These are phyloP conservation scores for Epizoanthus stellaris DNA, from an alignment of 92 coral and sea anemone genomes.

Conservation along the genomic window DNA sequence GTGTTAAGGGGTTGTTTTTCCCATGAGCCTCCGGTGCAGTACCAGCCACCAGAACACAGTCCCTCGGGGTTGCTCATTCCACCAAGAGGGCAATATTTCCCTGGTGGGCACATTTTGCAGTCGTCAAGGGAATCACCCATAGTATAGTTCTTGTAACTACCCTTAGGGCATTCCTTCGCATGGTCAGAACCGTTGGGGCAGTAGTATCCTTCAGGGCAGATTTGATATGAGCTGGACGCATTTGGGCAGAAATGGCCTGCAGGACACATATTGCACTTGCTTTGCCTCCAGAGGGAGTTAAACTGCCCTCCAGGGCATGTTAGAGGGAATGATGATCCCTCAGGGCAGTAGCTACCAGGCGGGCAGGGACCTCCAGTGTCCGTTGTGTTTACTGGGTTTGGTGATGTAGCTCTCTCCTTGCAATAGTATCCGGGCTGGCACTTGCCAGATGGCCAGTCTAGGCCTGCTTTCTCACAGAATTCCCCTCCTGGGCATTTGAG, in stretches of 20 bases:
- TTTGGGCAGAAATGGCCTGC: constrained; percentile 95
- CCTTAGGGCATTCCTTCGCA: constrained; percentile 88
- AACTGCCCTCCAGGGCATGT: constrained; percentile 90
- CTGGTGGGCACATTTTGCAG: constrained; percentile 97
- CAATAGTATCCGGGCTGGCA: constrained; percentile 96
- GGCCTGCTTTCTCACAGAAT: constrained; percentile 85
- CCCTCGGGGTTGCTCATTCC: constrained; percentile 88
- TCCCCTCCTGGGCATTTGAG: constrained; percentile 86
- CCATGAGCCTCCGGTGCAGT: constrained; percentile 99
- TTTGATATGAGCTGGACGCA: constrained; percentile 82
- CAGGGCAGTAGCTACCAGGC: constrained; percentile 88
- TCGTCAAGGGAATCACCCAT: constrained; percentile 74
- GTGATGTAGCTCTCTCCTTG: constrained; percentile 63
- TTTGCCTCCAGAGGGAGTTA: constrained; percentile 88
- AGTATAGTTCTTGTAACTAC: constrained; percentile 94
- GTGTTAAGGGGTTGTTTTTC: constrained; percentile 83
- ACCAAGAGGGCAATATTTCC: constrained; percentile 80
- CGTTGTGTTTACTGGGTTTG: constrained; percentile 82
- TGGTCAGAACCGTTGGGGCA: constrained; percentile 90
- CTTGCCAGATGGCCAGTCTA: constrained; percentile 89
- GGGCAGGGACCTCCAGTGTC: constrained; percentile 97
- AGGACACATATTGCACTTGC: constrained; percentile 81
- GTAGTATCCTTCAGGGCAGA: constrained; percentile 81
- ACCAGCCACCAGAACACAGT: constrained; percentile 92
- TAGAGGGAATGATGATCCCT: constrained; percentile 80